Evolutionary conservation across 2,113 vertebrate species (phyloP), one percentile per base, ranked within the genome.

Genomic region (Mandrillus leucophaeus): DNA sequence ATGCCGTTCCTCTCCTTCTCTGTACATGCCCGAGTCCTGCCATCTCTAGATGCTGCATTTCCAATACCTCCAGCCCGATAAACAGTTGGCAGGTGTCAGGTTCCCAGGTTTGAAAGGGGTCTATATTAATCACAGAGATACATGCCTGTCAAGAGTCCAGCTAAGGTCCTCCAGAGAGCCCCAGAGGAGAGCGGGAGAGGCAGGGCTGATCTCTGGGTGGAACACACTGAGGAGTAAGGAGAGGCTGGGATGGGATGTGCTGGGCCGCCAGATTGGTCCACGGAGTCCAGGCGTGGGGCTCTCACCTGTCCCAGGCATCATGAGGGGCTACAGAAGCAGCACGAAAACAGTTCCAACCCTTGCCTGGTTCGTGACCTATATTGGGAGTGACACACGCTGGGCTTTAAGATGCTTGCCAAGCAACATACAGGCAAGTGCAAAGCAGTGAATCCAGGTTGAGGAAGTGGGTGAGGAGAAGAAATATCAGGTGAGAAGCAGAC

Each of bases 351-450:
- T n/a, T 18, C 35, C 48, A 2, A 10, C 40, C 12, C 32, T 94
- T 5, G 1, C 57, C 50, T 72, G 32, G 17, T 68, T 70, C 23
- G 1, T 90, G 35, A 81, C 45, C 96, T 96, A 59, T 23, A 92
- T 82, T 5, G 45, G 32, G 88, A 97, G 38, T 66, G 52, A 95
- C 38, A 57, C 13, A 20, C 23, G 8, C 4, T 1, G 2, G 32
- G 38, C 72, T 73, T 92, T 35, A 61, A 92, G 59, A 50, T 70
- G 90, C 96, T 96, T 96, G 68, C 87, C 79, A 87, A 93, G 90
- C 79, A 93, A 45, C 72, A 93, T 55, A 14, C 43, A 11, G 52
- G 30, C 61, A 93, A 90, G 93, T 90, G 96, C 70, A 80, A 97
- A 95, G 93, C 2, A 68, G 57, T 72, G 87, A 96, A 50, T 87